Conservation (phyloP, 1,140 invertebrate species). For the Melipona quadrifasciata region DNA sequence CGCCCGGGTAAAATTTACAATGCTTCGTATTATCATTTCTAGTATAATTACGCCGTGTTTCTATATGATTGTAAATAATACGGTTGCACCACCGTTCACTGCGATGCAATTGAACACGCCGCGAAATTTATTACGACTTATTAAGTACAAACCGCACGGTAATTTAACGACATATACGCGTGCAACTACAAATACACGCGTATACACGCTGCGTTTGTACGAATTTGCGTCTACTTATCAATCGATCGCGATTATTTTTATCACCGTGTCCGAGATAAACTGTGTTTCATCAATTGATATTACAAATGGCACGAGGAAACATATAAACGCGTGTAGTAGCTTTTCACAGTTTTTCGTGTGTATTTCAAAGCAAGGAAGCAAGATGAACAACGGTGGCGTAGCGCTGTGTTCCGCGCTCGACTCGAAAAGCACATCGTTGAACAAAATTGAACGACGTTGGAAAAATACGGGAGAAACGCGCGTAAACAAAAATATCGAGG, state of each 20-base stretch:
- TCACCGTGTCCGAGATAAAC: background rate
- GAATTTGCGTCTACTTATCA: background rate
- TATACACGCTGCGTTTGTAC: too few relatives aligned
- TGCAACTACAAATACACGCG: too few relatives aligned
- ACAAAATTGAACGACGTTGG: background rate
- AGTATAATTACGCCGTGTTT: conserved; percentile 48
- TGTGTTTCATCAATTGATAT: background rate
- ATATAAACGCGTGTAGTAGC: background rate
- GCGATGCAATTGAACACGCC: conserved; percentile 11
- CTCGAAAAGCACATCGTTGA: background rate
- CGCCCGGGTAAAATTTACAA: conserved; percentile 36
- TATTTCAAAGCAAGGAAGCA: background rate
- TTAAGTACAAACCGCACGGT: conserved; percentile 34
- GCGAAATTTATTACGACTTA: conserved; percentile 46
- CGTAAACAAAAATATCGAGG: conserved; percentile 54
- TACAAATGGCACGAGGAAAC: background rate
- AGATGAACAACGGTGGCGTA: background rate
- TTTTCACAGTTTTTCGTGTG: background rate
- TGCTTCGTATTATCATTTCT: conserved; percentile 46
- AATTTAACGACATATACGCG: conserved; percentile 23
- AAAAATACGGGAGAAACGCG: background rate
- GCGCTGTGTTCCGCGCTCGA: background rate
- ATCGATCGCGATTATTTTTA: background rate
- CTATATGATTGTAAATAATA: conserved; percentile 42
- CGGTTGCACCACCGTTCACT: conserved; percentile 12